A percentile compares a stretch with the other conserved stretches of the same genome.
These are phyloP conservation scores for Polietes domitor DNA, from an alignment of 2,888 invertebrate genomes.

Conservation along the genomic window DNA sequence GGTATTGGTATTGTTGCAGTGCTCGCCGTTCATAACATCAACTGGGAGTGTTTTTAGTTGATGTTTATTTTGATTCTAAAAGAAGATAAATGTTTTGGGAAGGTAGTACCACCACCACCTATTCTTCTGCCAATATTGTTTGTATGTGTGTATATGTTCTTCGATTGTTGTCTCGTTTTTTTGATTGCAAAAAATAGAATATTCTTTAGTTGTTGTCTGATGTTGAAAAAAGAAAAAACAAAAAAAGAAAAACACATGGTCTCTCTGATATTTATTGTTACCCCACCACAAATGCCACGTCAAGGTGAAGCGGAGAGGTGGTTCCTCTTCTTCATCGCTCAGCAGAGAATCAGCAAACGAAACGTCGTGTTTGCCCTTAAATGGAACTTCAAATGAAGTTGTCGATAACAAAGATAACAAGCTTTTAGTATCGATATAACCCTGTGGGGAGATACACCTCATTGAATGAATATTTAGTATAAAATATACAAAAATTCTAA, in stretches of 20 bases:
- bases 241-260: no score
- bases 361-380: neutral
- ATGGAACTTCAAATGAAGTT: slow-evolving; percentile 7
- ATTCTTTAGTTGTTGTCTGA: neutral
- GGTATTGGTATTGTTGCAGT: neutral
- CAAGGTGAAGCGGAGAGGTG: neutral
- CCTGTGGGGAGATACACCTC: no score
- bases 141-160: neutral
- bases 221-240: no score
- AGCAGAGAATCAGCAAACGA: neutral
- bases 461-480: no score
- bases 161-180: neutral
- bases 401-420: neutral
- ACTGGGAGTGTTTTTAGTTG: slow-evolving; percentile 28
- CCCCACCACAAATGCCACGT: neutral
- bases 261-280: neutral
- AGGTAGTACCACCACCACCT: neutral
- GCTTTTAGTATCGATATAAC: no score
- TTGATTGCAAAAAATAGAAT: neutral
- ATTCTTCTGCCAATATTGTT: neutral
- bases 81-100: slow-evolving; percentile 17
- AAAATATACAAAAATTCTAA: no score
- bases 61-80: neutral
- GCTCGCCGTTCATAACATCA: neutral
- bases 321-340: no score